Evolutionary conservation across 1,140 invertebrate genomes (phyloP).

Genomic region (Drosophila persimilis): DNA sequence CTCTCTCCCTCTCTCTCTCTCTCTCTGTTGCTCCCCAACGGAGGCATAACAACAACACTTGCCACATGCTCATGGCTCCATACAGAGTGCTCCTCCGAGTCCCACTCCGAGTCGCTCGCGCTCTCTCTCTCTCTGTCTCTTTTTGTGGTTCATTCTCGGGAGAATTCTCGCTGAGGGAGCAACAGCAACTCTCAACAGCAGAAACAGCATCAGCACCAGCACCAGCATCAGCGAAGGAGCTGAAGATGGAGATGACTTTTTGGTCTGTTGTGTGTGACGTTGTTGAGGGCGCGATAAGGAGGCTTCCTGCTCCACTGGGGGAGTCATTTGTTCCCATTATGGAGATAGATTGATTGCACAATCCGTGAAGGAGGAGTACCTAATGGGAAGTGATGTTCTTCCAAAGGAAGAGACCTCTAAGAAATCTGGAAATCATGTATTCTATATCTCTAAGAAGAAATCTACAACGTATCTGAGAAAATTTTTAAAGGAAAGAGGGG

Average conservation of each 20-base stretch:
- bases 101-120: constrained; percentile 45
- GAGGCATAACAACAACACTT: constrained; percentile 46
- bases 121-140: constrained; percentile 21
- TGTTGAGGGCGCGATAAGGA: constrained; percentile 48
- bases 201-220: constrained; percentile 22
- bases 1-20: constrained; percentile 2
- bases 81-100: constrained; percentile 54
- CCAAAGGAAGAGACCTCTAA: no score
- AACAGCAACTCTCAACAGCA: constrained; percentile 22
- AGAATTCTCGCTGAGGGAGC: constrained; percentile 43
- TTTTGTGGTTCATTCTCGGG: constrained; percentile 54
- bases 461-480: no score
- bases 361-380: constrained; percentile 1
- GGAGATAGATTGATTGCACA: constrained; percentile 8
- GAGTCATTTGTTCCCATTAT: constrained; percentile 47
- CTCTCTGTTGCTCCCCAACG: constrained; percentile 37
- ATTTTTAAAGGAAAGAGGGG: no score
- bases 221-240: constrained; percentile 27
- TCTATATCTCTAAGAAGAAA: no score
- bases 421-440: background rate
- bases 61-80: constrained; percentile 55
- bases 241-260: constrained; percentile 23
- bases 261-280: constrained; percentile 24
- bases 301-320: constrained; percentile 29
- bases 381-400: background rate